Evolutionary conservation across 2,888 invertebrate species (phyloP), one percentile per base, ranked within the genome.

Genomic region (Sminthurinus aureus): DNA sequence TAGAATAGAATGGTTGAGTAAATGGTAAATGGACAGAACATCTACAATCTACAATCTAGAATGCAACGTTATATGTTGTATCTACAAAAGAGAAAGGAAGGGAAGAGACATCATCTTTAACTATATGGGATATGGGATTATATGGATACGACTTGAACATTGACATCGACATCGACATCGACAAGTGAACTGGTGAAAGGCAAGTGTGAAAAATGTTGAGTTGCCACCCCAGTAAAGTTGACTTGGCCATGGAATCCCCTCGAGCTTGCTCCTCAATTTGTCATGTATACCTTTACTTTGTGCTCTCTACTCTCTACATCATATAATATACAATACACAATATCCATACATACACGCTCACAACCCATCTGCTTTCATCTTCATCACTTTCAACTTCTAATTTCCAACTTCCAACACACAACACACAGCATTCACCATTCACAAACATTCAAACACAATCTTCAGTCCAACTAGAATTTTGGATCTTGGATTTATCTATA

Each of bases 231-330:
- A 80, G 84, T 79, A 79, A 83, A 66, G 69, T 83, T 73, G 51
- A 83, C 81, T 85, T 82, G 84, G 85, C 84, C 84, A 85, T 85
- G 85, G 82, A 80, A 85, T 84, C 66, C 85, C 85, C 85, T 81
- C 78, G 84, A 82, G 86, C 85, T 85, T 86, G 78, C 83, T 83
- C 82, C 83, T 85, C 86, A 86, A 86, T 86, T 86, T 86, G 86
- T 86, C 86, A 86, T 79, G 83, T 85, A 67, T 67, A 11, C 73
- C 18, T 20, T 69, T 15, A 15, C 58, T 58, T 18, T 58, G 15
- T 58, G 2, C 58, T 6, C 9, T 11, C 2, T 58, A 15, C 58
- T 6, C 58, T 9, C 2, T 58, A 38, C 38, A 38, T 6, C 38
- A 38, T 38, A 38, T 6, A 38, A 4, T 38, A 4, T 38, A 38